Evolutionary conservation across 2,113 vertebrate species (phyloP), one percentile per base, ranked within the genome.

Genomic region (Tamias sibiricus): DNA sequence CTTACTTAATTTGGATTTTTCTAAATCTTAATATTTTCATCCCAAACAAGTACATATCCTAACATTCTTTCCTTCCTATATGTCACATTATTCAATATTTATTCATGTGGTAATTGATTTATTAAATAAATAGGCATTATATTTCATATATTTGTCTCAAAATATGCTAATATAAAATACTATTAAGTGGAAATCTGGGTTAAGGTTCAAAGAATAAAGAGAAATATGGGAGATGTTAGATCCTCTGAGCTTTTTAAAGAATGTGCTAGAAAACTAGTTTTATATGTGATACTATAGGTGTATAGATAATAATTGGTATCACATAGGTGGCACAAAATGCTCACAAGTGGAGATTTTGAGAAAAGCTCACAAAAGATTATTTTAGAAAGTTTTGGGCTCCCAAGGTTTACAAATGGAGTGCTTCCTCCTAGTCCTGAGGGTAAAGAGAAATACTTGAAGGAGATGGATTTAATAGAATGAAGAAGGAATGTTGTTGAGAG

Each of bases 391-490:
- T 3, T 2, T 87, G 14, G 26, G 2, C 19, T 20, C 14, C 11
- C 35, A 49, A 64, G 3, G 24, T 0, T 68, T 30, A 28, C 8
- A 12, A 22, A 37, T 42, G 6, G 40, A 42, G 4, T 64, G 14
- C 16, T 12, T 9, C 8, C 32, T 64, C 1, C n/a, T 26, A 69
- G 24, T 6, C 26, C 30, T 5, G 35, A 1, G 3, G 30, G 7
- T 10, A 37, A 35, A 75, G n/a, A 47, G 6, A 74, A 79, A 59
- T 24, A 14, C 3, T 52, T 69, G 57, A 12, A 32, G 30, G 14
- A 87, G 22, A 68, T 40, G 8, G 49, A 47, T 28, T 77, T 74
- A 52, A 35, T 57, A 44, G 1, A 32, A 40, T 22, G 24, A 79
- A 20, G 8, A 19, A 28, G 22, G 6, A 1, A 7, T 54, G 5